Evolutionary conservation across 2,888 invertebrate genomes (phyloP), one percentile per base, ranked within the genome.

Genomic region (Heliconius ethilla): DNA sequence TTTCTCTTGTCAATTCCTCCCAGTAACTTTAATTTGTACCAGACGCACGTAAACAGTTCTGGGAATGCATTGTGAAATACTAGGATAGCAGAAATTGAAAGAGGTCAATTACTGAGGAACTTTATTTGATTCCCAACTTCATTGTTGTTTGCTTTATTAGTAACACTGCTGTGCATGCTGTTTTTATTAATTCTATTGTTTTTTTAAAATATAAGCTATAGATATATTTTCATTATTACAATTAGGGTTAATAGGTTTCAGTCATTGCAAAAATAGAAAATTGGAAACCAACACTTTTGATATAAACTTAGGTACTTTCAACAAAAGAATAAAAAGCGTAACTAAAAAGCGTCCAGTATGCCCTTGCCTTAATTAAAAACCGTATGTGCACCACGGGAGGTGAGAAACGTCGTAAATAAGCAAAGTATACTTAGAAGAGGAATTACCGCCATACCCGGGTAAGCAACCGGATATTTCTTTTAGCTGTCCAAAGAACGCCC

Each of bases 401-500:
- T 89, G 88, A 89, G 89, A 90, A 90, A 91, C 90, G 59, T 89
- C 89, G 91, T 90, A 92, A 92, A 93, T 90, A 92, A 92, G 89
- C 89, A 91, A 91, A 91, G 92, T 91, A 91, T 86, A 87, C 90
- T 90, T 90, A 89, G 88, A 89, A 91, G 91, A 91, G 90, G 92
- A 90, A 92, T 92, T 91, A 91, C 91, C 90, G 92, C 88, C 90
- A 74, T 88, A 87, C 87, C 85, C 89, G 89, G 89, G 89, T 88
- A 90, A 91, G 92, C 92, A 89, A 90, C 93, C 93, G 93, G 93
- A 93, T 94, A 94, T 94, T 94, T 94, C 94, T 94, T 93, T 94
- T 93, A 94, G 94, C 93, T 93, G 93, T 93, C 94, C 94, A 92
- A 94, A 92, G 93, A 91, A 91, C 92, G 90, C 93, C 93, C 93